These are phyloP conservation scores for Apeira syringaria DNA, from an alignment of 2,888 invertebrate genomes.

Conservation along the genomic window DNA sequence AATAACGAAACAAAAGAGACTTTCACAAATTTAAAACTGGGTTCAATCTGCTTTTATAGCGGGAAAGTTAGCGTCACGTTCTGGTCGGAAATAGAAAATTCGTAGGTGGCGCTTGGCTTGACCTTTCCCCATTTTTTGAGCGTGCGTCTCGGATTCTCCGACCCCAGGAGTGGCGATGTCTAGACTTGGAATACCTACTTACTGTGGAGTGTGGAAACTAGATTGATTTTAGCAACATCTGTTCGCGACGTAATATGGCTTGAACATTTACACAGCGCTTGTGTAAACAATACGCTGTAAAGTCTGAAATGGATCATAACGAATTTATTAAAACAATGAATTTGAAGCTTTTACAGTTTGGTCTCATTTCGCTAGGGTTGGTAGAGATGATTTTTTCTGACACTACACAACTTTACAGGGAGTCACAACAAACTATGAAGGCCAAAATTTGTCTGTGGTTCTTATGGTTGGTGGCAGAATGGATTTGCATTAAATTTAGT, in stretches of 20 bases:
- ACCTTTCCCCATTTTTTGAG: slow-evolving; percentile 35
- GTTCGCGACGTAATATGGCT: slow-evolving; percentile 39
- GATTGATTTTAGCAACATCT: slow-evolving; percentile 45
- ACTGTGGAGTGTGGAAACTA: slow-evolving; percentile 22
- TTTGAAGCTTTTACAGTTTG: slow-evolving; percentile 6
- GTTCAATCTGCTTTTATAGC: slow-evolving; percentile 16
- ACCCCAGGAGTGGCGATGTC: slow-evolving; percentile 48
- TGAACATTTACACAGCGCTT: slow-evolving; percentile 35
- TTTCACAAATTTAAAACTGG: slow-evolving; percentile 20
- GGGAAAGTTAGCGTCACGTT: slow-evolving; percentile 8
- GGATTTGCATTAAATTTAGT: too few relatives aligned
- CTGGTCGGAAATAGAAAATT: not conserved
- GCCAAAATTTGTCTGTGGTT: too few relatives aligned
- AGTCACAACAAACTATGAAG: too few relatives aligned
- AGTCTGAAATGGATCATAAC: slow-evolving; percentile 13
- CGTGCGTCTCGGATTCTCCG: slow-evolving; percentile 34
- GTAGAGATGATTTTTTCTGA: too few relatives aligned
- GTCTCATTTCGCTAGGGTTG: slow-evolving; percentile 9
- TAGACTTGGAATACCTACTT: slow-evolving; percentile 53
- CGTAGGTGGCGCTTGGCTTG: slow-evolving; percentile 5
- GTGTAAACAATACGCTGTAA: slow-evolving; percentile 38
- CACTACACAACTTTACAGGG: too few relatives aligned
- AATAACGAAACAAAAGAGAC: slow-evolving; percentile 35
- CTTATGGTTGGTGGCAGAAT: too few relatives aligned
- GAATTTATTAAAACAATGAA: slow-evolving; percentile 5